Percentiles rank a stretch among this genome's conserved stretches.
These are phyloP conservation scores for Tipula vernalis DNA, from an alignment of 2,888 invertebrate species.

Conservation along the genomic window DNA sequence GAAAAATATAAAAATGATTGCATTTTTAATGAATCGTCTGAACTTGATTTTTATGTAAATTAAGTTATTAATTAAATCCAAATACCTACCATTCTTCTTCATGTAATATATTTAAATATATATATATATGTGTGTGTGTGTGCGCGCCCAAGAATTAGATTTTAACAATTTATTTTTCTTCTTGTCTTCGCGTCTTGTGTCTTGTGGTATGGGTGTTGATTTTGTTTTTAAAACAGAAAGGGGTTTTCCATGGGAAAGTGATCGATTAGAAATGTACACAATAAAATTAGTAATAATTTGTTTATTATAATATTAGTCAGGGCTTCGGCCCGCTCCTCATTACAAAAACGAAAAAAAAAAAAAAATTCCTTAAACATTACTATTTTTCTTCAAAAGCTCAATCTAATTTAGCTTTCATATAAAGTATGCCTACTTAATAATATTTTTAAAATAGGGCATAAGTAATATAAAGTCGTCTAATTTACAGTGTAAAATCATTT, in stretches of 20 bases:
- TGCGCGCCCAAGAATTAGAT: not conserved
- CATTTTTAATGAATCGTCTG: not conserved
- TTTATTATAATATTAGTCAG: not conserved
- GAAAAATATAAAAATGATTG: not conserved
- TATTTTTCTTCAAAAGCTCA: too few relatives aligned
- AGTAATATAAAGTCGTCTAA: too few relatives aligned
- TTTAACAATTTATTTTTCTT: not conserved
- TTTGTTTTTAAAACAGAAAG: not conserved
- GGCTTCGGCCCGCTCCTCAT: not conserved
- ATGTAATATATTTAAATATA: not conserved
- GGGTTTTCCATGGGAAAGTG: not conserved
- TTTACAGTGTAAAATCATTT: too few relatives aligned
- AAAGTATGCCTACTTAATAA: too few relatives aligned
- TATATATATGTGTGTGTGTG: not conserved
- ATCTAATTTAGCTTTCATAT: too few relatives aligned
- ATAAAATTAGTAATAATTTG: not conserved
- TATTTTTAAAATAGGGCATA: too few relatives aligned
- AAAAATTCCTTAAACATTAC: too few relatives aligned
- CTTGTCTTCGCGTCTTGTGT: not conserved
- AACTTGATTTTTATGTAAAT: constrained; percentile 4
- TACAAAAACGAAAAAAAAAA: too few relatives aligned
- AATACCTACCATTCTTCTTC: not conserved
- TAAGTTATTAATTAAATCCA: not conserved
- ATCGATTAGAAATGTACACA: not conserved
- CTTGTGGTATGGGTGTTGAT: not conserved